Evolutionary conservation across 2,113 vertebrate genomes (phyloP).

Genomic region (Ploceus nigricollis): DNA sequence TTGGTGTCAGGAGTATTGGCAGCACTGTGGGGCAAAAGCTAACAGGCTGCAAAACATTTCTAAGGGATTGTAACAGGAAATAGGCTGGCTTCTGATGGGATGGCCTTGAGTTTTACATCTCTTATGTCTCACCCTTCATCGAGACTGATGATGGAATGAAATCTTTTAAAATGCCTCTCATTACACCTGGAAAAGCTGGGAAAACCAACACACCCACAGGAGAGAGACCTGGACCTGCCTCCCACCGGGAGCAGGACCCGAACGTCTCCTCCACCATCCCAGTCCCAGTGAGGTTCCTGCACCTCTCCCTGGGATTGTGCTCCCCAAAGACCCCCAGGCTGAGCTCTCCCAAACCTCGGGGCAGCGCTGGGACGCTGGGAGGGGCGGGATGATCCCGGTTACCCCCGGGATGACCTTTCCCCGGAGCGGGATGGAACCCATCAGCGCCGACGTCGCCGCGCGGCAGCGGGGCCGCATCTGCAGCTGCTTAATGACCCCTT

Average conservation of each 20-base stretch:
- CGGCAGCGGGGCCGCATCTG: constrained; percentile 37
- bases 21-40: background rate
- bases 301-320: fast-evolving
- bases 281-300: fast-evolving
- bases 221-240: background rate
- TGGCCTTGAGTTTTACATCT: background rate
- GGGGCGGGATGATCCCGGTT: background rate
- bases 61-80: background rate
- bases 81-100: background rate
- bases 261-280: fast-evolving
- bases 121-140: background rate
- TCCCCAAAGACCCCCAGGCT: fast-evolving
- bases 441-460: background rate
- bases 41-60: background rate
- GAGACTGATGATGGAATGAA: background rate
- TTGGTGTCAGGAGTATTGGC: background rate
- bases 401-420: constrained; percentile 37
- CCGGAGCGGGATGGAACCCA: background rate
- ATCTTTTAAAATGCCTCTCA: background rate
- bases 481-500: constrained; percentile 54
- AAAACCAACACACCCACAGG: background rate
- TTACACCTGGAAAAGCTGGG: background rate
- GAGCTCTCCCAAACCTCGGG: fast-evolving
- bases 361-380: background rate
- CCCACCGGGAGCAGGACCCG: background rate